Evolutionary conservation across 2,797 vertebrate genomes (phyloP).

Genomic region (Clamator glandarius): DNA sequence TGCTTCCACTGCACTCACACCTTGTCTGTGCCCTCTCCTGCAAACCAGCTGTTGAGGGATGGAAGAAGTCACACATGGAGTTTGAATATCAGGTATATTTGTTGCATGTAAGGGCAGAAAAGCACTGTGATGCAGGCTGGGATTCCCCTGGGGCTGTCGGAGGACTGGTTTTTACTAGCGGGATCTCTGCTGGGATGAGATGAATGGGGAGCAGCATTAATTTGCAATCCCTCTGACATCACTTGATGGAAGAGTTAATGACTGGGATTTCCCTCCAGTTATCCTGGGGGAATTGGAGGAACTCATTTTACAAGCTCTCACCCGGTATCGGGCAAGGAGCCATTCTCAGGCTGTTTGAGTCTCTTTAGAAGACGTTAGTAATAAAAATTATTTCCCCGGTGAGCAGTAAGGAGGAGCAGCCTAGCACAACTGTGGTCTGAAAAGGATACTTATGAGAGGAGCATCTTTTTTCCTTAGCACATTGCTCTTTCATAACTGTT

Average conservation of each 20-base stretch:
- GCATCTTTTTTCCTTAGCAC: constrained; percentile 37
- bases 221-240: constrained; percentile 38
- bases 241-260: constrained; percentile 36
- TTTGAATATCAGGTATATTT: not conserved
- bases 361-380: not conserved
- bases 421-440: not conserved
- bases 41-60: not conserved
- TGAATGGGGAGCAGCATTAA: constrained; percentile 57
- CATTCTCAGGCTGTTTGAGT: constrained; percentile 21
- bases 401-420: not conserved
- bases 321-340: not conserved
- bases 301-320: not conserved
- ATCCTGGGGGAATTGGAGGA: constrained; percentile 34
- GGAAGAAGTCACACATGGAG: not conserved
- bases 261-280: constrained; percentile 62
- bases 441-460: constrained; percentile 41
- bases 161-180: not conserved
- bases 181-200: constrained; percentile 17
- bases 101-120: not conserved
- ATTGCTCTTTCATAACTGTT: constrained; percentile 58
- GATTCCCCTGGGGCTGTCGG: not conserved
- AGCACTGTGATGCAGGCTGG: not conserved
- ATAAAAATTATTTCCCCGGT: not conserved
- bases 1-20: not conserved
- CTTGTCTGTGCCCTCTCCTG: not conserved